Conservation (phyloP, 2,113 vertebrate species). For the Syngnathus scovelli region DNA sequence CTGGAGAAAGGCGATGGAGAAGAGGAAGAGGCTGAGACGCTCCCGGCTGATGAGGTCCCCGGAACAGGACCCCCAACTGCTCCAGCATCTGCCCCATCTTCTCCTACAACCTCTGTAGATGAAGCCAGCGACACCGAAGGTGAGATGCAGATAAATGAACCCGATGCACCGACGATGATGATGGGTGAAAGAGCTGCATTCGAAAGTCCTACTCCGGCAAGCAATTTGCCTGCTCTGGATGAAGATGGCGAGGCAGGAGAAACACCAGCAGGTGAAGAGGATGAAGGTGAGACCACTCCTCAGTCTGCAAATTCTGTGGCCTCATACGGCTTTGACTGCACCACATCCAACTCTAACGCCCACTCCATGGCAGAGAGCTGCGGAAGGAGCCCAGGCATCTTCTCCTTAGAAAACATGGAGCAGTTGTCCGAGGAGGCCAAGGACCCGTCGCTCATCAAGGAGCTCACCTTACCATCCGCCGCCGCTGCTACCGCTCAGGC, state of each 20-base stretch:
- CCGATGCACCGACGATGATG: conserved; percentile 35
- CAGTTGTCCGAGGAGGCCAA: conserved; percentile 73
- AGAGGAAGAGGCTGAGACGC: conserved; percentile 77
- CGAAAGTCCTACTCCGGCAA: conserved; percentile 53
- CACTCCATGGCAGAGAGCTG: conserved; percentile 78
- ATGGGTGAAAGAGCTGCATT: conserved; percentile 53
- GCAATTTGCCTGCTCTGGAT: conserved; percentile 51
- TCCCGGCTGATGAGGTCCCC: conserved; percentile 74
- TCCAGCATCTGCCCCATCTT: conserved; percentile 69
- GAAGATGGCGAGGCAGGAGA: conserved; percentile 66
- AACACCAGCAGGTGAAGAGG: conserved; percentile 49
- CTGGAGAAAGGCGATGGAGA: conserved; percentile 73
- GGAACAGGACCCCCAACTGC: conserved; percentile 74
- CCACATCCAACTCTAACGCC: conserved; percentile 73
- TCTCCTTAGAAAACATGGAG: conserved; percentile 77
- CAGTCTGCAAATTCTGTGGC: conserved; percentile 77
- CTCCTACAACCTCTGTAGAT: conserved; percentile 70
- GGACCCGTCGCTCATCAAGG: conserved; percentile 73
- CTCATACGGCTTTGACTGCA: conserved; percentile 76
- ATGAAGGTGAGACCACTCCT: conserved; percentile 67
- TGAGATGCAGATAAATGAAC: conserved; percentile 72
- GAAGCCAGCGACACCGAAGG: conserved; percentile 74
- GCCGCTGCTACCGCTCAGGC: conserved; percentile 44
- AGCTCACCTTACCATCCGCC: conserved; percentile 63
- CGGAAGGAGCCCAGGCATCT: conserved; percentile 76